Evolutionary conservation across 2,113 vertebrate species (phyloP), one percentile per base, ranked within the genome.

Genomic region (Morone saxatilis): DNA sequence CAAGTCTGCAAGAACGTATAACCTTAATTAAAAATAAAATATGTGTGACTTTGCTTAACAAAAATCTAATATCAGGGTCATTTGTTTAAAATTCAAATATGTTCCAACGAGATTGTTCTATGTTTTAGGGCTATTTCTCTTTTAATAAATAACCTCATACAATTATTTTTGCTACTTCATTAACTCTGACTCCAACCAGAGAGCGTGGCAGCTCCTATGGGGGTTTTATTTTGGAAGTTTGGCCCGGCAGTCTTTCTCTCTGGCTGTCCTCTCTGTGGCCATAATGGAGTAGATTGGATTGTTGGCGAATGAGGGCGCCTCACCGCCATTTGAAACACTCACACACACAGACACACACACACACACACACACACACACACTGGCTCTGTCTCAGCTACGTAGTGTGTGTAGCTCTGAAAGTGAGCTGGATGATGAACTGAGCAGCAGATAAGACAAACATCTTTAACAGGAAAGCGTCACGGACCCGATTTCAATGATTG

Each of bases 251-350:
- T 56, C 81, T 9, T 71, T 54, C 47, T 67, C 65, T 11, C 14
- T 57, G 45, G 41, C 69, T 78, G 78, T 81, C 69, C 68, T 51
- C 69, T 54, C 59, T 62, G 68, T 51, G 84, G 53, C 76, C 80
- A 80, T 73, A 51, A 53, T 61, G 74, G 67, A 87, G 82, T 41
- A 77, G 83, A 83, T 77, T 48, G 80, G 81, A 82, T 89, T 87
- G 80, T 47, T 84, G 89, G 90, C 91, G 69, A 88, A 92, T 80
- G 93, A 85, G 93, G 91, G 89, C 90, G 91, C 92, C 65, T 93
- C 87, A 76, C 87, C 82, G 89, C 90, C 88, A 79, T 86, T 72
- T 80, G 81, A 89, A 59, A 75, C 75, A 57, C 79, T 61, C 81
- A 78, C 82, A 69, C 5, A 76, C 75, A 31, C 31, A 31, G 1